Evolutionary conservation across 2,888 invertebrate species (phyloP), one percentile per base, ranked within the genome.

Genomic region (Theretra japonica): DNA sequence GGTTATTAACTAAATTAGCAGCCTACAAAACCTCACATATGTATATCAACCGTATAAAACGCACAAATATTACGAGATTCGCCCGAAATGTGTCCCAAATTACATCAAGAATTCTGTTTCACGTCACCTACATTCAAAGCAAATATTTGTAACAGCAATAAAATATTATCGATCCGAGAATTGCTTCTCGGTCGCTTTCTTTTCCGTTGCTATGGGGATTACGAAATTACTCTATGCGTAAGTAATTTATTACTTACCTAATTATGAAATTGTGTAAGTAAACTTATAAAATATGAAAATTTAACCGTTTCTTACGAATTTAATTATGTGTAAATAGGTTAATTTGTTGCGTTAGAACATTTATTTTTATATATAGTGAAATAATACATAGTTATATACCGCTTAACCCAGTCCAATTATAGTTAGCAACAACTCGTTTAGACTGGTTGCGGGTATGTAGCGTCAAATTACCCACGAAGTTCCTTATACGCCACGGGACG

Each of bases 401-500:
- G 21, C 11, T 41, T 48, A 41, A 21, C 8, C 4, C 21, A 65
- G 48, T 65, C 5, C 8, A 60, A 60, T 62, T 62, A n/a, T 0
- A 15, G 7, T 53, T n/a, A 41, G 53, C 53, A 53, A 53, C n/a
- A n/a, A 15, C 11, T 21, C 33, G 33, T 41, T n/a, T 21, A 69
- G 58, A 19, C 28, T 21, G 57, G 53, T 33, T 69, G 71, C 33
- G n/a, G 65, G 65, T 70, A 73, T 74, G 73, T n/a, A 70, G 73
- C 69, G 75, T 73, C 76, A 75, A 65, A 70, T 75, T 77, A 75
- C 75, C 74, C 68, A 70, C 71, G 65, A 71, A 75, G 68, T 30
- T 69, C 73, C 79, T 74, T 79, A 77, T 77, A 77, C 73, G 77
- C 71, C 69, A 58, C 73, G 72, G 70, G 62, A 74, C 75, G 60